Evolutionary conservation across 2,888 invertebrate species (phyloP).

Genomic region (Parelbella ahira): DNA sequence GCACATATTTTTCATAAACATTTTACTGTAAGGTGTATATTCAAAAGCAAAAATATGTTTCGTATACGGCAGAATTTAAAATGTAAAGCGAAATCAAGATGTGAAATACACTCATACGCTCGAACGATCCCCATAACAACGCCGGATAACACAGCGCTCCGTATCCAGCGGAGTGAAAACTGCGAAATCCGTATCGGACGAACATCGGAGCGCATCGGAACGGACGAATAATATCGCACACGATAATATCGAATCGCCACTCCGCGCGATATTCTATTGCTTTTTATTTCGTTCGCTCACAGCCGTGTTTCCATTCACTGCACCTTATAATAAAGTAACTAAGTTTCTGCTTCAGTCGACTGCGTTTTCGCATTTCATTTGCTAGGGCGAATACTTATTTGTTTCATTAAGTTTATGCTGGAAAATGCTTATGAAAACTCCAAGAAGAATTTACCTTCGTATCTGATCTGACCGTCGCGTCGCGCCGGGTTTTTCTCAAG

Average conservation of each 20-base stretch:
- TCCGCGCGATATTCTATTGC: constrained; percentile 1
- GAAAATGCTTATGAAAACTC: constrained; percentile 1
- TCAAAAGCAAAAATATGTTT: constrained; percentile 10
- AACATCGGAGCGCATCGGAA: constrained; percentile 9
- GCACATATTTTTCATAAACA: neutral
- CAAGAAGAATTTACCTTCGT: constrained; percentile 3
- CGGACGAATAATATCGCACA: constrained; percentile 11
- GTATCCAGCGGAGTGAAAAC: constrained; percentile 3
- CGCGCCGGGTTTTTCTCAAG: neutral
- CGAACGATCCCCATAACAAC: constrained; percentile 9
- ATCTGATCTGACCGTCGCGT: neutral
- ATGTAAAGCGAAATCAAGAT: constrained; percentile 16
- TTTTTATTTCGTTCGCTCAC: constrained; percentile 4
- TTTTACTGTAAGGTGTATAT: too few species aligned
- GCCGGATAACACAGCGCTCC: constrained; percentile 3
- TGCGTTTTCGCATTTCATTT: constrained; percentile 22
- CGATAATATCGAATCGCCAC: constrained; percentile 15
- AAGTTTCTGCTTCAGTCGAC: constrained; percentile 21
- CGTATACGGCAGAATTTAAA: constrained; percentile 3
- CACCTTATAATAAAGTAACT: constrained; percentile 21
- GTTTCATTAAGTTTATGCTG: constrained; percentile 20
- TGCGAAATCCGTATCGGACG: constrained; percentile 13
- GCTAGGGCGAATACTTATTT: constrained; percentile 9
- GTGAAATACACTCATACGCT: constrained; percentile 8
- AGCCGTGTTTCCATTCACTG: constrained; percentile 9